Percentiles rank a stretch among this genome's conserved stretches.
These are phyloP conservation scores for Meriones unguiculatus DNA, from an alignment of 2,113 vertebrate genomes.

Conservation along the genomic window DNA sequence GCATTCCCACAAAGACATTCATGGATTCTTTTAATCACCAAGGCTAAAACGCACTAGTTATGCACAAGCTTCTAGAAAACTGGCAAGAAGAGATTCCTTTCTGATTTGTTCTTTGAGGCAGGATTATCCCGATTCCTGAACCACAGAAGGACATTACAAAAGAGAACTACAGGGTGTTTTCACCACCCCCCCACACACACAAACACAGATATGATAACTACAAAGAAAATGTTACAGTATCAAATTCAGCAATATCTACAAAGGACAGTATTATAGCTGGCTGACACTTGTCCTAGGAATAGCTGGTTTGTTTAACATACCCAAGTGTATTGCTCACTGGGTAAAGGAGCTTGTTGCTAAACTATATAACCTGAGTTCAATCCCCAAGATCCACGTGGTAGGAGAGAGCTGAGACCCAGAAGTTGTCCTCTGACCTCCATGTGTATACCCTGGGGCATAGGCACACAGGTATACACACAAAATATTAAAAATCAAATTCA, in stretches of 20 bases:
- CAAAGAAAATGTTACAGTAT: slow-evolving; percentile 48
- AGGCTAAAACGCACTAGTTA: background rate
- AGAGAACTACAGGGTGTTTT: slow-evolving; percentile 14
- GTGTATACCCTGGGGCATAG: background rate
- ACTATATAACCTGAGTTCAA: background rate
- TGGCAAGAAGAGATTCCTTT: slow-evolving; percentile 12
- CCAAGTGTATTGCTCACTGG: background rate
- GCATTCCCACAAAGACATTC: slow-evolving; percentile 29
- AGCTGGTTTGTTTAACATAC: slow-evolving; percentile 7
- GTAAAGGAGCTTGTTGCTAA: background rate
- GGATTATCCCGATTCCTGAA: slow-evolving; percentile 2
- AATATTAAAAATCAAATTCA: background rate
- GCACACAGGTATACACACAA: background rate
- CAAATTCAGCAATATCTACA: slow-evolving; percentile 9
- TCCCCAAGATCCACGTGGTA: background rate
- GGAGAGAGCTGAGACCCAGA: background rate
- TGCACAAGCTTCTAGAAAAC: slow-evolving; percentile 14
- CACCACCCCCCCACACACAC: background rate
- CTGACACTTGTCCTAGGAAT: background rate
- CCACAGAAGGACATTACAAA: background rate
- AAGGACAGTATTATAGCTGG: background rate
- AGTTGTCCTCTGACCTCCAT: background rate
- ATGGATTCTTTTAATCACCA: slow-evolving; percentile 8
- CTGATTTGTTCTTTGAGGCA: background rate
- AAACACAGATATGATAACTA: slow-evolving; percentile 32